Conservation (phyloP, 2,888 invertebrate genomes). For the Cosmia trapezina region DNA sequence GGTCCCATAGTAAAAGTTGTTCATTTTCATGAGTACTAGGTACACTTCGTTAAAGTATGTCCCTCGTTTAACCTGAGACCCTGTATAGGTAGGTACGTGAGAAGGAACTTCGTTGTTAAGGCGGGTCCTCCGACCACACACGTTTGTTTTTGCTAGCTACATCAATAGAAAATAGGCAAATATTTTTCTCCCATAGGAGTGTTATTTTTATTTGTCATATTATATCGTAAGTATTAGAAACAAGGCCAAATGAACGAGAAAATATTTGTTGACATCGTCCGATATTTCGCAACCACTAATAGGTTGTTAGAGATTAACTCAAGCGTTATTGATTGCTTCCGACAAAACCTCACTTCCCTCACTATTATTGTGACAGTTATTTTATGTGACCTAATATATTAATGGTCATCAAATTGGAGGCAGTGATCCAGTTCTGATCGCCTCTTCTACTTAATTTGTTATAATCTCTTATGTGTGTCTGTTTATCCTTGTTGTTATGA, state of each 20-base stretch:
- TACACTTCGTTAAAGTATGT: too few relatives aligned
- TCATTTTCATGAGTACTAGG: too few relatives aligned
- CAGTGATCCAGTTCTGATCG: not conserved
- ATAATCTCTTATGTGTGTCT: not conserved
- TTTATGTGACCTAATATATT: slow-evolving; percentile 34
- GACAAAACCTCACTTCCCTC: slow-evolving; percentile 18
- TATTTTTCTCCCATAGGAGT: not conserved
- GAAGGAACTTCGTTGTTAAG: too few relatives aligned
- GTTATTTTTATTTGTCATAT: slow-evolving; percentile 19
- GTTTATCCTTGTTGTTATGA: not conserved
- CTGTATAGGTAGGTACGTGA: too few relatives aligned
- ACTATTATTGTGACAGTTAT: slow-evolving; percentile 36
- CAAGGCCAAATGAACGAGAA: slow-evolving; percentile 13
- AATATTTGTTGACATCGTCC: slow-evolving; percentile 19
- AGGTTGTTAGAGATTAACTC: slow-evolving; percentile 38
- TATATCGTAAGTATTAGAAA: not conserved
- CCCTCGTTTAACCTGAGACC: too few relatives aligned
- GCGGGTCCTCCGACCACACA: too few relatives aligned
- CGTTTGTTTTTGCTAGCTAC: not conserved
- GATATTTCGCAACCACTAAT: slow-evolving; percentile 27
- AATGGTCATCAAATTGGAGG: slow-evolving; percentile 18
- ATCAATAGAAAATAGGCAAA: not conserved
- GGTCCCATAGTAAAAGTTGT: too few relatives aligned
- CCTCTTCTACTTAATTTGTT: not conserved
- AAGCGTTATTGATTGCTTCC: slow-evolving; percentile 39